phyloP scores from a whole-genome alignment of 2,113 vertebrate species.

The Gymnogyps californianus region DNA sequence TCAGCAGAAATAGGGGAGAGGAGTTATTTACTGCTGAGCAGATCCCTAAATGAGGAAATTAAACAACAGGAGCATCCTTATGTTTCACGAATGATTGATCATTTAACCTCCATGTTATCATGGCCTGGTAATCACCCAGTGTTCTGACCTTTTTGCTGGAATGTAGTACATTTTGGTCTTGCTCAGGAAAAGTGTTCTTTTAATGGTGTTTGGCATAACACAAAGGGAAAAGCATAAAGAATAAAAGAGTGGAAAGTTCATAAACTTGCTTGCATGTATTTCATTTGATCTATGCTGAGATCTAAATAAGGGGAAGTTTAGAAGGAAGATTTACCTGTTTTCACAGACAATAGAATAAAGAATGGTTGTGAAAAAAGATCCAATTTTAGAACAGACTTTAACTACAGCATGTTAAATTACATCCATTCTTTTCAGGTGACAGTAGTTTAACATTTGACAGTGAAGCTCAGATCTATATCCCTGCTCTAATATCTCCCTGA shows the following conservation, averaged over 20 bases:
- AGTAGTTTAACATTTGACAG: neutral
- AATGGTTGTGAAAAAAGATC: neutral
- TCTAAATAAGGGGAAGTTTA: neutral
- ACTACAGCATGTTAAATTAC: neutral
- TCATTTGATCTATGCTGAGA: neutral
- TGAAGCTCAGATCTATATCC: neutral
- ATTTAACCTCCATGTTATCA: neutral
- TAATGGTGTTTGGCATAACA: neutral
- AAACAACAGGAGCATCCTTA: neutral
- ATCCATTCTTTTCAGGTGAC: slow-evolving; percentile 10
- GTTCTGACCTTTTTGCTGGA: neutral
- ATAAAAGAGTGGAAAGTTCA: neutral
- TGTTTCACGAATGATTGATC: neutral
- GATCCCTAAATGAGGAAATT: neutral
- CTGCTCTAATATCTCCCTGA: neutral
- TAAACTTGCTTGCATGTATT: neutral
- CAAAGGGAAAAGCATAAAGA: neutral
- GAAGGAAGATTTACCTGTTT: neutral
- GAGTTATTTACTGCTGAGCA: neutral
- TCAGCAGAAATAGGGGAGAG: neutral
- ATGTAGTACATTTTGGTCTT: neutral
- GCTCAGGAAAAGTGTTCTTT: neutral
- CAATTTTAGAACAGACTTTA: neutral
- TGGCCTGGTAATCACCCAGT: neutral
- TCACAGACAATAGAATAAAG: neutral